These are phyloP conservation scores for Rhizomys pruinosus DNA, from an alignment of 2,113 vertebrate genomes.

Conservation along the genomic window DNA sequence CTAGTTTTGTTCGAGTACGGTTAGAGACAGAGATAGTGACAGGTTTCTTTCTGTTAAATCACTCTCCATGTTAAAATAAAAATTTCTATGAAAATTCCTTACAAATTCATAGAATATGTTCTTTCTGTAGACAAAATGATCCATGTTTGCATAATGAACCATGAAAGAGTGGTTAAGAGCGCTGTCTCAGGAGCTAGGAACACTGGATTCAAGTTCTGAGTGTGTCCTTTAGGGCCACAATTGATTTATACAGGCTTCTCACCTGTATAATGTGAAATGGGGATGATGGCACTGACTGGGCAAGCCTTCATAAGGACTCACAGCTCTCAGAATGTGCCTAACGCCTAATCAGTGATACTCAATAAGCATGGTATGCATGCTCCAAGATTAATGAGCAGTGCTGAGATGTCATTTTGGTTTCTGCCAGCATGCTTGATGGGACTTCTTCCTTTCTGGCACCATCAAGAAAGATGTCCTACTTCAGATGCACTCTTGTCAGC, in stretches of 20 bases:
- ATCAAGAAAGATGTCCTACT: conserved; percentile 39
- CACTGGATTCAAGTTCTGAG: not conserved
- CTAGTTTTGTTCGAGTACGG: not conserved
- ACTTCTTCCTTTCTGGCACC: conserved; percentile 7
- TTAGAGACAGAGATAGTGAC: not conserved
- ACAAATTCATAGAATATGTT: not conserved
- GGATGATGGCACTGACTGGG: not conserved
- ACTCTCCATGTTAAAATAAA: conserved; percentile 5
- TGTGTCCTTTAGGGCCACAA: not conserved
- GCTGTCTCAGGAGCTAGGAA: not conserved
- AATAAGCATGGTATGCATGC: not conserved
- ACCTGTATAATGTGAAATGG: not conserved
- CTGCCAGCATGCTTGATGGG: not conserved
- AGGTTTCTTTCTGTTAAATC: not conserved
- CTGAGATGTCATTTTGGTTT: not conserved
- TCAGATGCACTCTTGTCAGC: conserved; percentile 32
- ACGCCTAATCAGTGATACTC: not conserved
- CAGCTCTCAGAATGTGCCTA: conserved; percentile 14
- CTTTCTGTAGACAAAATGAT: not conserved
- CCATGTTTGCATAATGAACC: not conserved
- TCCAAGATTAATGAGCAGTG: not conserved
- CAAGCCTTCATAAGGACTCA: not conserved
- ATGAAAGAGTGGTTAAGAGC: not conserved
- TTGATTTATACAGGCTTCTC: not conserved
- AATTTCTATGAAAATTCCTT: not conserved